phyloP scores from a whole-genome alignment of 1,140 invertebrate genomes.

The Drosophila athabasca region DNA sequence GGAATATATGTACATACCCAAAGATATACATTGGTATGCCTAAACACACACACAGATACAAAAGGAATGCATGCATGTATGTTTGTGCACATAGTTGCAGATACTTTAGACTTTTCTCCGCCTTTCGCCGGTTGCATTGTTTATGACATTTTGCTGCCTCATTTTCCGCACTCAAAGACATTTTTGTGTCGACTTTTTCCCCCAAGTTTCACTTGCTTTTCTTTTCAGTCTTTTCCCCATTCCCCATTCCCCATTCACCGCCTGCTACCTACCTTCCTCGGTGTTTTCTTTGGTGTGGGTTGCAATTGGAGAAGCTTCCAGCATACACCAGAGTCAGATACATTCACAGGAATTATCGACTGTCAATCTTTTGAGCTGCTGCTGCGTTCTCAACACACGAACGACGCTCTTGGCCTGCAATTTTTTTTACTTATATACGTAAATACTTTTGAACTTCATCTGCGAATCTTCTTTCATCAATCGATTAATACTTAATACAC shows the following conservation, averaged over 20 bases:
- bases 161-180: slow-evolving; percentile 78
- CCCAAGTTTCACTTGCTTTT: slow-evolving; percentile 75
- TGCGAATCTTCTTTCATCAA: no score
- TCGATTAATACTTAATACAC: no score
- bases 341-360: slow-evolving; percentile 49
- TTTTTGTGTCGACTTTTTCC: slow-evolving; percentile 75
- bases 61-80: not conserved
- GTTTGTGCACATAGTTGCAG: slow-evolving; percentile 25
- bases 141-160: slow-evolving; percentile 75
- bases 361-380: no score
- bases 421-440: no score
- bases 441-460: no score
- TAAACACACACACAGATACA: not conserved
- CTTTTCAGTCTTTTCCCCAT: slow-evolving; percentile 28
- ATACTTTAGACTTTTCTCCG: slow-evolving; percentile 60
- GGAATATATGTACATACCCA: not conserved
- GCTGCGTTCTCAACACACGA: not conserved
- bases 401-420: no score
- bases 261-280: not conserved
- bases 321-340: not conserved
- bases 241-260: not conserved
- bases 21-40: slow-evolving; percentile 8
- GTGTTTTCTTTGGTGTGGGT: slow-evolving; percentile 50
- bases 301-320: slow-evolving; percentile 44
- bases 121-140: slow-evolving; percentile 76